Base-by-base conservation (phyloP, 2,113 vertebrate species). In the Odontophorus gujanensis region DNA sequence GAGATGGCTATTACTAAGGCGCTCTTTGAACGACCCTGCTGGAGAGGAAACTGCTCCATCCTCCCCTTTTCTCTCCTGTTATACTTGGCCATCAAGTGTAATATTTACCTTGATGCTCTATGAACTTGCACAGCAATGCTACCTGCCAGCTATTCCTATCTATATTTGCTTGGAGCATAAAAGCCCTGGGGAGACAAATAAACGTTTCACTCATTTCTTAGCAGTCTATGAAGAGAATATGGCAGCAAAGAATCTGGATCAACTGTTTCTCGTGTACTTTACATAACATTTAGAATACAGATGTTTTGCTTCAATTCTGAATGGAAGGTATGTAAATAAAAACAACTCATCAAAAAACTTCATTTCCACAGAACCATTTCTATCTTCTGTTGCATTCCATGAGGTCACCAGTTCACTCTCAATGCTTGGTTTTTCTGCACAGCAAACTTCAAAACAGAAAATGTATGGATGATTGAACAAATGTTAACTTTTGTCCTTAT, bases 281-380 rank as follows among this genome's bases (percentile, higher is more conserved):
- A 5, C 30, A 13, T 67, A 67, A 61, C 18, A 77, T 43, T 61
- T 50, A 28, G 53, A 57, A 18, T 30, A 69, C 9, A 36, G 12
- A 47, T 1, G 2, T 57, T 89, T 71, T 77, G 57, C 82, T 95
- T 85, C 77, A 73, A 80, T 91, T 81, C 61, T 55, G 51, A 91
- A 78, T 8, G 19, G 32, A 85, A 79, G 38, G 75, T 26, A 82
- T 6, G 16, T 43, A 91, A 93, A 93, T 71, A 89, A 13, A 80
- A 74, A 32, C 28, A 87, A 79, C 36, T 76, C 80, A 84, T 20
- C 68, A 61, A 69, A 78, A 82, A 93, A 85, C 20, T 85, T 72
- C 74, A 36, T 65, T 51, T 92, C 51, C 81, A 67, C 22, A 69
- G 85, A 74, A 30, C 34, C 2, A 92, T 81, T 87, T 67, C 73